Percentiles rank a stretch among this genome's conserved stretches.
Evolutionary conservation across 2,113 vertebrate species (phyloP).

Genomic region (Ceyx margarethae): DNA sequence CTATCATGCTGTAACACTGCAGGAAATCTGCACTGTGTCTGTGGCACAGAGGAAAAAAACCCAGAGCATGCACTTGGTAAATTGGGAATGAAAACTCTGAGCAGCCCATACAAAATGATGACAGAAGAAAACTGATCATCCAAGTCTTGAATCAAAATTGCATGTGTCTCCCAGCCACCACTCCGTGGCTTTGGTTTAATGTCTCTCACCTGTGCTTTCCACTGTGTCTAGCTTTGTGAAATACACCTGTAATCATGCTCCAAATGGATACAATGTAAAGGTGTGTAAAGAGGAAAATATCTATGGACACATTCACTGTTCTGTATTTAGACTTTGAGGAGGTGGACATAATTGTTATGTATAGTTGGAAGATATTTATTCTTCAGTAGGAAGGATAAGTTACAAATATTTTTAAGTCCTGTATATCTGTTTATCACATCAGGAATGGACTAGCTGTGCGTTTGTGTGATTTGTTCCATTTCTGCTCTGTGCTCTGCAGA

Average conservation of each 20-base stretch:
- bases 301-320: rapidly evolving
- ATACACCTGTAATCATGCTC: background rate
- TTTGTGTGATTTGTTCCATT: background rate
- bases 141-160: background rate
- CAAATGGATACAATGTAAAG: background rate
- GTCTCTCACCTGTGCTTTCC: background rate
- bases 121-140: background rate
- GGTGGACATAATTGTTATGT: background rate
- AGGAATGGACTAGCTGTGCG: background rate
- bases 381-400: background rate
- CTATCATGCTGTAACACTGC: background rate
- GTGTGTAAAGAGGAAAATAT: background rate
- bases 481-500: conserved; percentile 16
- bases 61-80: background rate
- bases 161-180: background rate
- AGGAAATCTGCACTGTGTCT: background rate
- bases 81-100: background rate
- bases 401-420: background rate
- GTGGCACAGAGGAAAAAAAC: background rate
- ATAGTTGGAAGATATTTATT: background rate
- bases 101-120: background rate
- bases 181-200: background rate
- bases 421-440: background rate
- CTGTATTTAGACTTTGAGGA: background rate
- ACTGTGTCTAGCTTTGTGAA: background rate